Evolutionary conservation across 2,888 invertebrate genomes (phyloP).

Genomic region (Platerodrilus igneus): DNA sequence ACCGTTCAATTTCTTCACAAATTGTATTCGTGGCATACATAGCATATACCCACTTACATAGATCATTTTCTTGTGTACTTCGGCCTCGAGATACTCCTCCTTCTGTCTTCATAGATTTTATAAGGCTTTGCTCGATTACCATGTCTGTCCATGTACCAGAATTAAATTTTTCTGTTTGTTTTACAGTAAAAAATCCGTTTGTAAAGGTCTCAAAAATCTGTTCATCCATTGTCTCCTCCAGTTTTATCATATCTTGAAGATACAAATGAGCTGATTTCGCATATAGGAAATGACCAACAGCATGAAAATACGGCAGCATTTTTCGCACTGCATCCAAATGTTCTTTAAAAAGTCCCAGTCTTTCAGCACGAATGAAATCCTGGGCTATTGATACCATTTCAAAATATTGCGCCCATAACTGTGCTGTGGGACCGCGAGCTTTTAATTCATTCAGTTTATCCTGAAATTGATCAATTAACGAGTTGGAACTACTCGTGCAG

Average conservation of each 20-base stretch:
- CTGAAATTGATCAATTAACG: conserved; percentile 21
- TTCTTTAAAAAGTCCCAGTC: conserved; percentile 30
- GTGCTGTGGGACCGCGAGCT: too few species aligned
- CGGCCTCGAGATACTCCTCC: conserved; percentile 28
- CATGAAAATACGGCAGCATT: conserved; percentile 41
- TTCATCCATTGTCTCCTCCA: conserved; percentile 33
- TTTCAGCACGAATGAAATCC: conserved; percentile 31
- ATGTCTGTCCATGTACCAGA: conserved; percentile 25
- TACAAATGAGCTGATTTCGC: conserved; percentile 34
- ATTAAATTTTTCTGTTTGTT: conserved; percentile 29
- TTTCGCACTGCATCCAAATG: conserved; percentile 34
- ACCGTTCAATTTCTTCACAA: conserved; percentile 32
- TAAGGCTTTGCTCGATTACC: conserved; percentile 12
- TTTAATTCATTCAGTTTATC: conserved; percentile 30
- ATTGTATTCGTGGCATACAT: conserved; percentile 29
- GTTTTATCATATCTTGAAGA: conserved; percentile 32
- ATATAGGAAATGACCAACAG: conserved; percentile 36
- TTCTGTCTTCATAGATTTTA: conserved; percentile 19
- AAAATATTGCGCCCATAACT: too few species aligned
- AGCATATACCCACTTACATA: conserved; percentile 33
- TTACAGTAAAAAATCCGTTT: conserved; percentile 28
- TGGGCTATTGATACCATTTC: conserved; percentile 17
- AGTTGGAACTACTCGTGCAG: conserved; percentile 18
- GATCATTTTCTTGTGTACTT: conserved; percentile 30
- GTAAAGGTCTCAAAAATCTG: conserved; percentile 30